A percentile compares a stretch with the other conserved stretches of the same genome.
These are phyloP conservation scores for Noctua janthina DNA, from an alignment of 2,888 invertebrate species.

Conservation along the genomic window DNA sequence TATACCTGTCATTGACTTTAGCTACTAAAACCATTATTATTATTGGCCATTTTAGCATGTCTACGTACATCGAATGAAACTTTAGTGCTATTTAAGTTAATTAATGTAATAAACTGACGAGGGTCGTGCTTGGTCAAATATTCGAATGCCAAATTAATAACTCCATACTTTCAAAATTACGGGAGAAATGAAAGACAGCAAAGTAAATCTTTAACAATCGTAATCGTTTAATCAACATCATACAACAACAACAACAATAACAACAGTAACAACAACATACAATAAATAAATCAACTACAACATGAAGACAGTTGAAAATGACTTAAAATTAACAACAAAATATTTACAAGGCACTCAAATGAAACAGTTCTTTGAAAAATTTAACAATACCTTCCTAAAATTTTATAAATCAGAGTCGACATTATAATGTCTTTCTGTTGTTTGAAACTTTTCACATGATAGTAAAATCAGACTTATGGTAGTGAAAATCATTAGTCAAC, in stretches of 20 bases:
- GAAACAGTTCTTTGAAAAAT: constrained; percentile 44
- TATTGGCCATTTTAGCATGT: neutral
- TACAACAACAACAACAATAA: constrained; percentile 60
- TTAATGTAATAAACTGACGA: neutral
- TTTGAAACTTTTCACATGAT: constrained; percentile 5
- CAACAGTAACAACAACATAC: constrained; percentile 72
- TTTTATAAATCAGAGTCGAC: neutral
- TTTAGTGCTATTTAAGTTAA: neutral
- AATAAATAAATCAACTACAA: constrained; percentile 91
- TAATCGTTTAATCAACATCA: constrained; percentile 58
- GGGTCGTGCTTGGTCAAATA: neutral
- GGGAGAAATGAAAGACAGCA: constrained; percentile 19
- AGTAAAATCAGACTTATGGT: constrained; percentile 44
- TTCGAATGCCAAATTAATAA: neutral
- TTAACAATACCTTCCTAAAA: constrained; percentile 28
- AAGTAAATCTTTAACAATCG: constrained; percentile 59
- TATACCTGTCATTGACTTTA: no score
- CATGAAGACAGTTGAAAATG: constrained; percentile 89
- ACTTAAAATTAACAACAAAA: constrained; percentile 88
- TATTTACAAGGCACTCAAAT: constrained; percentile 85
- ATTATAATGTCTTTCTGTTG: neutral
- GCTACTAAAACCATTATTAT: no score
- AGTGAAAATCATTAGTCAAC: neutral
- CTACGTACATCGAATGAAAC: neutral
- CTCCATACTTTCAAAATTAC: neutral